Base-by-base conservation (phyloP, 2,797 vertebrate species). In the Aselliscus stoliczkanus region DNA sequence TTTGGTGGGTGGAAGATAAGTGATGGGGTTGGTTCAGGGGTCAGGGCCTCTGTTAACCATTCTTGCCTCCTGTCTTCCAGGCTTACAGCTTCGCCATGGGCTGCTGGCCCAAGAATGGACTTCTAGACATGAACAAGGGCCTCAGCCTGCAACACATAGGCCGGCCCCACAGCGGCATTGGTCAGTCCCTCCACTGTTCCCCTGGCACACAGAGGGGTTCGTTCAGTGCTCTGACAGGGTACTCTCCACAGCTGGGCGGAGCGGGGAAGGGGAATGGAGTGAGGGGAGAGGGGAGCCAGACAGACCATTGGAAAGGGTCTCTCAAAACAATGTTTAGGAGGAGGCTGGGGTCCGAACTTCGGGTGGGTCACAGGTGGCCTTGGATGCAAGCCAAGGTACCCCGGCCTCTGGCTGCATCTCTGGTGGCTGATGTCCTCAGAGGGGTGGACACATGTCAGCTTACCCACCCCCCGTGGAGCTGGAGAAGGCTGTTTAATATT, bases 401-500 rank as follows among this genome's bases (percentile, higher is more conserved):
- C 65, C 37, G 21, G 3, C 6, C n/a, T 58, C 54, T 27, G 27
- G 54, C 79, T 83, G 67, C 42, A 75, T 93, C 90, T 72, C 50
- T 94, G 23, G 70, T 93, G 86, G 70, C 70, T 85, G 67, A 27
- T 93, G 50, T 94, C 96, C 86, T 97, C 37, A 83, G 87, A 75
- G 47, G 80, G 80, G 29, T 90, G 86, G 90, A 93, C 50, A 95
- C 60, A 76, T 96, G 93, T 97, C 96, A 94, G 88, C 96, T 97
- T 93, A 47, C 73, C 90, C 56, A 75, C 81, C 90, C 90, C 47
- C 84, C 7, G 5, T 90, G 88, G 93, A 97, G 97, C 97, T 98
- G 88, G 95, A 98, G 94, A 98, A 99, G 98, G 98, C 98, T 99
- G 99, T 99, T 99, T 99, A 99, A 99, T 99, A 99, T 99, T 99